These are phyloP conservation scores for Scaptomyza graminum DNA, from an alignment of 1,140 invertebrate species.

Conservation along the genomic window DNA sequence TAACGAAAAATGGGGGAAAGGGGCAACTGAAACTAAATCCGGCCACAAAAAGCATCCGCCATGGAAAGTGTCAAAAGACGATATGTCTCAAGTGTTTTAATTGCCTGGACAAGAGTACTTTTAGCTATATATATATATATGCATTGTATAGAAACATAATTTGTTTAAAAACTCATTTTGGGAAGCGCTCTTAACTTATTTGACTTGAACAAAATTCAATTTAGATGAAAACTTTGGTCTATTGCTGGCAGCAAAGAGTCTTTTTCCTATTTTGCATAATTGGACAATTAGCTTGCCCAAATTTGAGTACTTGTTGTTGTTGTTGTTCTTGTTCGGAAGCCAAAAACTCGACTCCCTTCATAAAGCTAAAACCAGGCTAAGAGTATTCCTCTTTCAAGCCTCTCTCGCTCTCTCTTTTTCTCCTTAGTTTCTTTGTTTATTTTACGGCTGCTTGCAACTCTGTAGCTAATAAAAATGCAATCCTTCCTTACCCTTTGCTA, in stretches of 20 bases:
- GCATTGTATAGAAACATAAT: constrained; percentile 6
- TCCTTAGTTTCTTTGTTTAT: constrained; percentile 30
- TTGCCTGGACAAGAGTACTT: constrained; percentile 8
- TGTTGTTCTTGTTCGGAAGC: no score
- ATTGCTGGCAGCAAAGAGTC: neutral
- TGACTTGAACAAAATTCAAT: constrained; percentile 28
- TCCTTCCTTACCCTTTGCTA: no score
- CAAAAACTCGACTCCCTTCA: neutral
- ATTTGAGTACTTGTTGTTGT: constrained; percentile 6
- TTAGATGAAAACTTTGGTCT: constrained; percentile 10
- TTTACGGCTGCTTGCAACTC: constrained; percentile 30
- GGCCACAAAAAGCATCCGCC: constrained; percentile 17
- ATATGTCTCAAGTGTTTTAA: constrained; percentile 43
- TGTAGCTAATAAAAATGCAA: constrained; percentile 43
- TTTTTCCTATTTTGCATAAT: constrained; percentile 35
- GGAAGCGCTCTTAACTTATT: constrained; percentile 2
- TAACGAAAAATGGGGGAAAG: neutral
- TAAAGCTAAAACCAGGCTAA: constrained; percentile 3
- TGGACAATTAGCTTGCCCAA: constrained; percentile 34
- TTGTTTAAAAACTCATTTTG: constrained; percentile 31
- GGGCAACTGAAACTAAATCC: constrained; percentile 9
- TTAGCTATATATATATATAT: neutral
- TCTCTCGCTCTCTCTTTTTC: neutral
- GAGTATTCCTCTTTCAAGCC: neutral
- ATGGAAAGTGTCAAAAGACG: constrained; percentile 19